These are phyloP conservation scores for Podargus strigoides DNA, from an alignment of 2,797 vertebrate species.

Conservation along the genomic window DNA sequence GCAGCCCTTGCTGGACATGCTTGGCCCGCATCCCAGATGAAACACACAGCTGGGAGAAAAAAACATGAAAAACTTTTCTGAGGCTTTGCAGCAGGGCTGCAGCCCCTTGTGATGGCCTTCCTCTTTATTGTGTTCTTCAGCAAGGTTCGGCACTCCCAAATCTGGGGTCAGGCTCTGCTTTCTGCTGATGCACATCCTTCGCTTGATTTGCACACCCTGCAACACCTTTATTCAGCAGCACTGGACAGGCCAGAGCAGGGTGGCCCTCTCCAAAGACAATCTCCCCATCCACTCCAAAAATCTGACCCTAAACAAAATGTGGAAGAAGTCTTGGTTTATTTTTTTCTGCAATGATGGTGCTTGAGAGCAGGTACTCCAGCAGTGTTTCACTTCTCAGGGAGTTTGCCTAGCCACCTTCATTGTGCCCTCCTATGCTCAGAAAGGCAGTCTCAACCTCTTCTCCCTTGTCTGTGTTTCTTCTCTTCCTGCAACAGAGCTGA, in stretches of 20 bases:
- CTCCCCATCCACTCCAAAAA: background rate
- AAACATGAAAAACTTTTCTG: background rate
- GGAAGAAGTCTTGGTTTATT: background rate
- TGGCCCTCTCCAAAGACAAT: background rate
- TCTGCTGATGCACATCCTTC: background rate
- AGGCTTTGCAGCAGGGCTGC: background rate
- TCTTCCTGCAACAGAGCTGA: background rate
- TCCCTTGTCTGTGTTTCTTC: background rate
- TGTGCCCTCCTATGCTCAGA: background rate
- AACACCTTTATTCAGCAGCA: background rate
- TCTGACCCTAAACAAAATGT: background rate
- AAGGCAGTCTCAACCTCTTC: background rate
- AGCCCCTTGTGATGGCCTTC: background rate
- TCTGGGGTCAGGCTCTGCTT: background rate
- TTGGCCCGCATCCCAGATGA: background rate
- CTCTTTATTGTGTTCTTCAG: background rate
- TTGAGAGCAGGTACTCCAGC: background rate
- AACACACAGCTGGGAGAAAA: background rate
- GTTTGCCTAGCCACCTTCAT: background rate
- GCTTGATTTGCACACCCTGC: background rate
- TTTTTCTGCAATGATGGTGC: background rate
- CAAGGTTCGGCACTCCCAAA: rapidly evolving
- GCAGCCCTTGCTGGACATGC: background rate
- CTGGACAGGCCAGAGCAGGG: rapidly evolving
- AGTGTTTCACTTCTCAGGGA: background rate